phyloP scores from a whole-genome alignment of 2,113 vertebrate species.

The Mustela nigripes region DNA sequence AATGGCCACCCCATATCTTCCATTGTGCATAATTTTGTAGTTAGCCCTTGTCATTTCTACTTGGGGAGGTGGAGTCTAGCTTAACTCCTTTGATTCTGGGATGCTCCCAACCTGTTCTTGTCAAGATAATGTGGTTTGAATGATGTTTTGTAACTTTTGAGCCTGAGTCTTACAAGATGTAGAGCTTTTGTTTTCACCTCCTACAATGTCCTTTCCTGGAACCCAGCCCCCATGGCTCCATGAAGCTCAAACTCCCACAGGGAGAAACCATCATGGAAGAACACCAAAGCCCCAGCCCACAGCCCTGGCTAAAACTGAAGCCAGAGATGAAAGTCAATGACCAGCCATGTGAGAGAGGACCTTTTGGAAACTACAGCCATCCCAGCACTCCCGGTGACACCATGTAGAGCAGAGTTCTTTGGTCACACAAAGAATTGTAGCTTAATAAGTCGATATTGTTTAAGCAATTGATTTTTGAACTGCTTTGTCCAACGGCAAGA shows the following conservation, averaged over 20 bases:
- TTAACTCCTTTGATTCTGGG: neutral
- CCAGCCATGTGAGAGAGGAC: accelerated
- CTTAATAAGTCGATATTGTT: neutral
- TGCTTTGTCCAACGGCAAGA: neutral
- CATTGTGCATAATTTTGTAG: neutral
- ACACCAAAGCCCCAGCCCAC: accelerated
- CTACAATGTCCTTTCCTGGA: neutral
- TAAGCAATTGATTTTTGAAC: neutral
- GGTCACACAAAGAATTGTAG: neutral
- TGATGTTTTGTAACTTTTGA: neutral
- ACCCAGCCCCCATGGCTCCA: accelerated
- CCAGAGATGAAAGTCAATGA: neutral
- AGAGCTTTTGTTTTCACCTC: neutral
- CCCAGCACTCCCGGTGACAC: too few species aligned
- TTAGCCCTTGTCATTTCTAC: neutral
- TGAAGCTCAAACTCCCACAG: accelerated
- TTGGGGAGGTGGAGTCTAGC: accelerated
- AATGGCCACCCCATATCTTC: accelerated
- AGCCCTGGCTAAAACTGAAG: accelerated
- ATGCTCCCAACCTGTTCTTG: too few species aligned
- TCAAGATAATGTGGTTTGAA: neutral
- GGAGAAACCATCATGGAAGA: neutral
- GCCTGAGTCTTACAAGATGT: neutral
- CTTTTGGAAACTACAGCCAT: neutral
- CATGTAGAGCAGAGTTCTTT: neutral